phyloP scores from a whole-genome alignment of 2,888 invertebrate genomes.

The Tiphia femorata region DNA sequence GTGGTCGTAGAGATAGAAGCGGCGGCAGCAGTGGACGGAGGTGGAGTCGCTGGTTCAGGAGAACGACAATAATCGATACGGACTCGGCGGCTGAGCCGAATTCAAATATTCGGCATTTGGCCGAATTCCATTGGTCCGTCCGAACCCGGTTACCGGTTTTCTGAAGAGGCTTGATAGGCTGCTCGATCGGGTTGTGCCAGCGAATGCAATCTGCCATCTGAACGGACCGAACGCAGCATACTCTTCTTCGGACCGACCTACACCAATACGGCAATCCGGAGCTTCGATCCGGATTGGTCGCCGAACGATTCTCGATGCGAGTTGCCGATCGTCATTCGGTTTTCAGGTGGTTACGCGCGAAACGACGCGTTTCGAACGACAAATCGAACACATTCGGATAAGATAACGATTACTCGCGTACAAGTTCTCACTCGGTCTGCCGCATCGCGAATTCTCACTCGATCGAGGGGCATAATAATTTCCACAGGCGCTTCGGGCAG shows the following conservation, averaged over 20 bases:
- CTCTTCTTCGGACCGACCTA: constrained; percentile 36
- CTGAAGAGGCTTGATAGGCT: constrained; percentile 9
- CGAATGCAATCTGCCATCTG: constrained; percentile 33
- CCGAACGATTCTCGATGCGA: background rate
- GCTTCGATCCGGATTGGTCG: background rate
- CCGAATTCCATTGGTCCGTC: constrained; percentile 39
- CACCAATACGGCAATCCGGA: constrained; percentile 28
- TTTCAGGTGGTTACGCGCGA: too few relatives aligned
- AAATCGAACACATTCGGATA: too few relatives aligned
- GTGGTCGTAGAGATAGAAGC: background rate
- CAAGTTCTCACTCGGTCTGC: too few relatives aligned
- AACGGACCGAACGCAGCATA: constrained; percentile 18
- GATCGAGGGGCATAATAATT: too few relatives aligned
- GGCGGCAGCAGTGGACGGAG: constrained; percentile 1
- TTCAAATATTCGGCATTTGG: constrained; percentile 35
- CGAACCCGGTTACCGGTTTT: constrained; percentile 31
- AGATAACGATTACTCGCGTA: too few relatives aligned
- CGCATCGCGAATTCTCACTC: too few relatives aligned
- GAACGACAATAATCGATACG: constrained; percentile 30
- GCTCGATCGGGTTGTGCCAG: constrained; percentile 19
- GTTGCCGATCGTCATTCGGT: background rate
- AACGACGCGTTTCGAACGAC: too few relatives aligned
- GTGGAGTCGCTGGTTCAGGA: background rate
- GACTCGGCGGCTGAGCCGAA: constrained; percentile 15
- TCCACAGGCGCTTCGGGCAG: too few relatives aligned